Evolutionary conservation across 2,113 vertebrate genomes (phyloP), one percentile per base, ranked within the genome.

Genomic region (Pangasianodon gigas): DNA sequence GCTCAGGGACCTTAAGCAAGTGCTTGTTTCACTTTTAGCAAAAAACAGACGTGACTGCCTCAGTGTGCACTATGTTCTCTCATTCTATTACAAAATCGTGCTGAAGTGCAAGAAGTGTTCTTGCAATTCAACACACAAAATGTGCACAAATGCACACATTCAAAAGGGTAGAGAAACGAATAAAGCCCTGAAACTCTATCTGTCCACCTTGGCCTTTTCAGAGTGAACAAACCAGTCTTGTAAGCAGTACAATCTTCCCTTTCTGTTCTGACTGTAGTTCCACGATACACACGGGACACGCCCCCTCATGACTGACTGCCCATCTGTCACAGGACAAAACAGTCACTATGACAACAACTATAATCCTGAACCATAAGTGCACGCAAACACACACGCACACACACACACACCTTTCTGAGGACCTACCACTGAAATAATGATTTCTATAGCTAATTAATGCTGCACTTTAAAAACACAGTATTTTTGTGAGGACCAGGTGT

Each of bases 141-240:
- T 81, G 29, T 16, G 13, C 60, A 81, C 48, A 71, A 48, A 81
- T 18, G 37, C 71, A 52, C 56, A 86, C 58, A 69, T 58, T 79
- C 9, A 84, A 37, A 71, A 8, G 46, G 29, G 26, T 24, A 19
- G 6, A 88, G 26, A 84, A 88, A 84, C 32, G 3, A 26, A 71
- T 52, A 84, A 84, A 84, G 26, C n/a, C 87, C 65, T 71, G 79
- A 84, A 89, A 91, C 46, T 48, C 29, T 52, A 91, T 87, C 88
- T 84, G 46, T 91, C 77, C 71, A 44, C 60, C 13, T 74, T 80
- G 56, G 75, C 48, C 69, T 84, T 51, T 71, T 84, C 41, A 87
- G 58, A 84, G 9, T 85, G 88, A 87, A 89, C 77, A 85, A 86
- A 90, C 48, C 82, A 52, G 86, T 88, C 52, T 6, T 26, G 74